Conservation (phyloP, 1,140 invertebrate genomes). For the Venustaconcha ellipsiformis region DNA sequence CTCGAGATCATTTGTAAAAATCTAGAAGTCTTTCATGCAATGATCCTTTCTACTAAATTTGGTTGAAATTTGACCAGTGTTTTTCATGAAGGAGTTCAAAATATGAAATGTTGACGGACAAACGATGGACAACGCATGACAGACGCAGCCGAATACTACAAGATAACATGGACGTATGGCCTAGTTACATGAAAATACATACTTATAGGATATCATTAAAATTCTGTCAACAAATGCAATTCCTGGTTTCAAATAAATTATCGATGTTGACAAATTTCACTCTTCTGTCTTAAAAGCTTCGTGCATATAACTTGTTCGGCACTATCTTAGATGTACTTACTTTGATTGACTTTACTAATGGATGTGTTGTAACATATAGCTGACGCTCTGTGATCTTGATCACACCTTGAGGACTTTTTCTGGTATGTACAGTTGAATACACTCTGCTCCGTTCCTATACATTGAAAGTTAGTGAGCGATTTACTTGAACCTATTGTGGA, state of each 20-base stretch:
- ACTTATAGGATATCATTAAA: too few relatives aligned
- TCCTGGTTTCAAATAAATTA: background rate
- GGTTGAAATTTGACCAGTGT: too few relatives aligned
- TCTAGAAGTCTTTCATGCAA: too few relatives aligned
- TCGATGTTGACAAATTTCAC: background rate
- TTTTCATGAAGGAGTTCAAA: too few relatives aligned
- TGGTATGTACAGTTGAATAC: constrained; percentile 32
- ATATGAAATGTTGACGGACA: too few relatives aligned
- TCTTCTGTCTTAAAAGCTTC: background rate
- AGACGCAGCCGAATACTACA: too few relatives aligned
- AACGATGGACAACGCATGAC: too few relatives aligned
- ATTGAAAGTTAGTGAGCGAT: constrained; percentile 34
- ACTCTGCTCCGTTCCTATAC: constrained; percentile 35
- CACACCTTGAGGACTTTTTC: constrained; percentile 28
- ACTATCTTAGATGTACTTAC: constrained; percentile 14
- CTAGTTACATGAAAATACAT: too few relatives aligned
- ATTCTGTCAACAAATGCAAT: too few relatives aligned
- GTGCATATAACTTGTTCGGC: background rate
- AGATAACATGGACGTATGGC: too few relatives aligned
- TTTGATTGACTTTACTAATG: constrained; percentile 26
- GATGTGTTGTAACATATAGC: constrained; percentile 44
- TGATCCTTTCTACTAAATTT: too few relatives aligned
- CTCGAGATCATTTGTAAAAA: too few relatives aligned
- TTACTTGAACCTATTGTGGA: constrained; percentile 23
- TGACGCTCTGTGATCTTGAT: constrained; percentile 34